Base-by-base conservation (phyloP, 1,140 invertebrate genomes). In the Antheraea mylitta region DNA sequence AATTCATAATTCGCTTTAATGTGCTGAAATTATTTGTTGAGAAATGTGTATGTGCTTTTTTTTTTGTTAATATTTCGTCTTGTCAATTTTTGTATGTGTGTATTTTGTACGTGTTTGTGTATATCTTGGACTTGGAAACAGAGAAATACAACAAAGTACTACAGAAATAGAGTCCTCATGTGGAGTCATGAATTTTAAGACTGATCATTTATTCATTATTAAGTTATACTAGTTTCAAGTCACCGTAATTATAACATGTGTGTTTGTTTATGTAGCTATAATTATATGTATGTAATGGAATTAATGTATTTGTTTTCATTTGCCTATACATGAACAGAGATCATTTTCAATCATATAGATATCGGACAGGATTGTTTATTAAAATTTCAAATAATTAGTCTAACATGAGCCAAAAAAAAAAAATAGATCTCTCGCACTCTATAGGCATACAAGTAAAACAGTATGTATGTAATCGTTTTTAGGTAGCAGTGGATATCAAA, bases 181-280 rank as follows among this genome's bases (percentile, higher is more conserved):
- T 77, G 85, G 74, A 80, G 79, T 81, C 76, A 80, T 79, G 76
- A 82, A 87, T 84, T 88, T 82, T 89, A 91, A 91, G 89, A 91
- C 89, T 91, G 89, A 91, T 91, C 89, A 89, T 86, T 90, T 87
- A 86, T 91, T 88, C 87, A 89, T 89, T 89, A 78, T 88, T 89
- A 89, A 89, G 87, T 91, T 91, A 86, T 73, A 86, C 86, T 90
- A 60, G 1, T n/a, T 84, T 90, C 76, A 82, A 86, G 79, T 84
- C 87, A 88, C 80, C 78, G 80, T 75, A 84, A 81, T 77, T 83
- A 76, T 77, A 76, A 73, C 77, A 72, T 83, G 78, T 85, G 80
- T 80, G 76, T 81, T 78, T 77, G 71, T 80, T 82, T 79, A 78
- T 78, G 68, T 84, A 83, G 38, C 38, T 80, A 75, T 85, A 81